phyloP scores from a whole-genome alignment of 2,113 vertebrate genomes.

The Sclerurus mexicanus region DNA sequence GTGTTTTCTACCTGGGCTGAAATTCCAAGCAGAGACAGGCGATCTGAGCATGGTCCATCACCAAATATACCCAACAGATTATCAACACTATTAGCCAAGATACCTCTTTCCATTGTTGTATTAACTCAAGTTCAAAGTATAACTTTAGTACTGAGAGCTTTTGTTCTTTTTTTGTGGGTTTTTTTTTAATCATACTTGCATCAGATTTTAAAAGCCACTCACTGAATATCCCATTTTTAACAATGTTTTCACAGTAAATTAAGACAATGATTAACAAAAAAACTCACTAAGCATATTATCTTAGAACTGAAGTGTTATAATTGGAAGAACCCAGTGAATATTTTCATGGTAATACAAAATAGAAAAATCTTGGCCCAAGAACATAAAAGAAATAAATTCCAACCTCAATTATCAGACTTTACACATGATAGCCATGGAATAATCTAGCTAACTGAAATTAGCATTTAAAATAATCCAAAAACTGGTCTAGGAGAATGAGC shows the following conservation, averaged over 20 bases:
- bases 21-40: background rate
- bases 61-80: background rate
- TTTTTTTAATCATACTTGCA: background rate
- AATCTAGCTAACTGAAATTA: background rate
- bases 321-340: background rate
- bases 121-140: background rate
- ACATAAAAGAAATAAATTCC: background rate
- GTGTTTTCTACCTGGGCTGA: background rate
- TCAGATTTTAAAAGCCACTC: background rate
- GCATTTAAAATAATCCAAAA: background rate
- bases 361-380: background rate
- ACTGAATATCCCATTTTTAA: background rate
- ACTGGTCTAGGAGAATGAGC: background rate
- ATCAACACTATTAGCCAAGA: background rate
- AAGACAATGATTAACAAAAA: background rate
- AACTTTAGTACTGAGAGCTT: background rate
- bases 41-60: background rate
- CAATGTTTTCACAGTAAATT: background rate
- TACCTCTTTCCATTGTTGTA: background rate
- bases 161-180: background rate
- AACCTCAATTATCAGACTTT: background rate
- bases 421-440: background rate
- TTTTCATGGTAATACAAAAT: background rate
- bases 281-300: background rate
- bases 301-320: background rate